Conservation (phyloP, 2,888 invertebrate species). For the Phytoseiulus persimilis region DNA sequence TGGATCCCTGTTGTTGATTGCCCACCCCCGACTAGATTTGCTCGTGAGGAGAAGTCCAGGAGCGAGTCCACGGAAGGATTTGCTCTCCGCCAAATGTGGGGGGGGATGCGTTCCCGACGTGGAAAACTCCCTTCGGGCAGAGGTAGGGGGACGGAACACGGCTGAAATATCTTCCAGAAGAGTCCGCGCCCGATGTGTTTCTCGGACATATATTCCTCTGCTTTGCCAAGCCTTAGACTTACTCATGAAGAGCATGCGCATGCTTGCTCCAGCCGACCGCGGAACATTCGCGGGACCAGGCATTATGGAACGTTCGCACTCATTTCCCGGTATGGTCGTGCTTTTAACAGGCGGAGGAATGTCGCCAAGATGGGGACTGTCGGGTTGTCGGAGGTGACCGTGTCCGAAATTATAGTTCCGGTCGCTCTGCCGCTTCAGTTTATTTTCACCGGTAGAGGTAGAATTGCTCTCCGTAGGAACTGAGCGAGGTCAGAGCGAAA, state of each 20-base stretch:
- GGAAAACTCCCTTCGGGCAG: too few species aligned
- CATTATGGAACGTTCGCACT: background rate
- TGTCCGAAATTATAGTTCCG: background rate
- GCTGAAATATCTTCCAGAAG: background rate
- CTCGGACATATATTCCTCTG: too few species aligned
- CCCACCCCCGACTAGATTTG: too few species aligned
- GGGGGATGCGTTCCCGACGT: too few species aligned
- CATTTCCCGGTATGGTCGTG: background rate
- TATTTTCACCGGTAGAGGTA: background rate
- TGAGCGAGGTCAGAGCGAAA: background rate
- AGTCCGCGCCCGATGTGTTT: background rate
- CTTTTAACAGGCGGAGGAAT: background rate
- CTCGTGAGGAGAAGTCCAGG: too few species aligned
- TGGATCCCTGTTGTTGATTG: too few species aligned
- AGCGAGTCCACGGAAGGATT: too few species aligned
- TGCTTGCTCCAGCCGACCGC: background rate
- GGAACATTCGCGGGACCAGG: background rate
- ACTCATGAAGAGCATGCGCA: background rate
- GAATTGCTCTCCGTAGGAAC: background rate
- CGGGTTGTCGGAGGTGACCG: background rate
- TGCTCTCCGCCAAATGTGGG: too few species aligned
- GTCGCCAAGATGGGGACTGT: background rate
- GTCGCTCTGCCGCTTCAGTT: background rate
- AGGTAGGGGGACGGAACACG: background rate
- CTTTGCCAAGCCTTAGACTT: background rate